These are phyloP conservation scores for Clivina fossor DNA, from an alignment of 2,888 invertebrate genomes.

Conservation along the genomic window DNA sequence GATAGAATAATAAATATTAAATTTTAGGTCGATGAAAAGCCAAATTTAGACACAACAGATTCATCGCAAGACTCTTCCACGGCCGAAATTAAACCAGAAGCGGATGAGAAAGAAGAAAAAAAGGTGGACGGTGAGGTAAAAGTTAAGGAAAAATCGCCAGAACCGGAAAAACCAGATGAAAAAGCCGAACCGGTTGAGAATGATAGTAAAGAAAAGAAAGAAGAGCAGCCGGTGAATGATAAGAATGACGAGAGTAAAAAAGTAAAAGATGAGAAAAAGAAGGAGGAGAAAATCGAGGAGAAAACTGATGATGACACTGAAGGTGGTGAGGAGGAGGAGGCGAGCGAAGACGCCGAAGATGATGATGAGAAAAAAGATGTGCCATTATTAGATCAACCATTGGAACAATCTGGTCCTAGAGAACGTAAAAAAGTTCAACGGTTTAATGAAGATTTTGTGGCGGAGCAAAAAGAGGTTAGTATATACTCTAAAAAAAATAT, in stretches of 20 bases:
- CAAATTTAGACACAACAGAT: conserved; percentile 43
- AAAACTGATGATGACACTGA: conserved; percentile 35
- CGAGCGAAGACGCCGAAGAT: conserved; percentile 41
- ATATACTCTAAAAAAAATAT: conserved; percentile 5
- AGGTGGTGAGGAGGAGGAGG: conserved; percentile 42
- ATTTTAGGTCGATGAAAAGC: conserved; percentile 25
- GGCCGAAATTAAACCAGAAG: conserved; percentile 40
- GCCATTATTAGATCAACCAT: conserved; percentile 50
- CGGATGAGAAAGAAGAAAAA: conserved; percentile 36
- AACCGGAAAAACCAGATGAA: conserved; percentile 40
- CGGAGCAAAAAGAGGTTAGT: conserved; percentile 42
- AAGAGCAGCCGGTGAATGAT: conserved; percentile 37
- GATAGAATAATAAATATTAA: neutral
- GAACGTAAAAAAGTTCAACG: conserved; percentile 51
- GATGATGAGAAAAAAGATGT: conserved; percentile 44
- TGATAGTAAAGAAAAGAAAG: conserved; percentile 43
- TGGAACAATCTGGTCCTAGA: conserved; percentile 49
- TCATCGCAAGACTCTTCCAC: conserved; percentile 45
- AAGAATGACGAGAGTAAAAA: conserved; percentile 39
- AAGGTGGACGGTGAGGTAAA: conserved; percentile 34
- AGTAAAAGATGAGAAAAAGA: conserved; percentile 42
- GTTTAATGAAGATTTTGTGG: conserved; percentile 46
- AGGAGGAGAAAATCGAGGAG: conserved; percentile 38
- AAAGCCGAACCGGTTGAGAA: conserved; percentile 41
- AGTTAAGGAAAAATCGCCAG: conserved; percentile 38